Conservation (phyloP, 1,140 invertebrate species). For the Polyergus mexicanus region DNA sequence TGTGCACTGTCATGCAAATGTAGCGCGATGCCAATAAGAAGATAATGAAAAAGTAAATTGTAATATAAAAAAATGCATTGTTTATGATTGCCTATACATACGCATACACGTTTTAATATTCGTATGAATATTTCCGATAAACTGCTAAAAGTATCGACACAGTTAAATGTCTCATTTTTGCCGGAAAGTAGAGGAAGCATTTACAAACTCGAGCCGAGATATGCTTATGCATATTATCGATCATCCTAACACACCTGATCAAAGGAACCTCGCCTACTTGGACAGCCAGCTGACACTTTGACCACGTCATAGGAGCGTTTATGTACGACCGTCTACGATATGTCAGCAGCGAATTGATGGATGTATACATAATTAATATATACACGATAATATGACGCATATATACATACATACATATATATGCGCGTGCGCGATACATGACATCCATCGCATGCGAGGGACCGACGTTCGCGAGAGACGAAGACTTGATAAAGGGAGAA, state of each 20-base stretch:
- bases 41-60: constrained; percentile 1
- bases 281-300: constrained; percentile 69
- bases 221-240: constrained; percentile 23
- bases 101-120: neutral
- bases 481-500: neutral
- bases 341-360: constrained; percentile 57
- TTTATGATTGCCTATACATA: neutral
- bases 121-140: neutral
- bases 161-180: neutral
- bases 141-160: neutral
- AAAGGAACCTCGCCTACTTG: constrained; percentile 66
- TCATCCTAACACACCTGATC: constrained; percentile 44
- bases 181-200: neutral
- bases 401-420: neutral
- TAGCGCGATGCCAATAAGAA: constrained; percentile 11
- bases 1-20: constrained; percentile 2
- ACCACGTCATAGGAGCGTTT: constrained; percentile 30
- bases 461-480: neutral
- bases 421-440: neutral
- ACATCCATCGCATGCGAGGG: neutral
- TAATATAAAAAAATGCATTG: neutral
- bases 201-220: neutral
- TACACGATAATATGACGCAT: constrained; percentile 38
- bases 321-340: constrained; percentile 24
- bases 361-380: constrained; percentile 75